These are phyloP conservation scores for Therioaphis trifolii DNA, from an alignment of 2,888 invertebrate species.

Conservation along the genomic window DNA sequence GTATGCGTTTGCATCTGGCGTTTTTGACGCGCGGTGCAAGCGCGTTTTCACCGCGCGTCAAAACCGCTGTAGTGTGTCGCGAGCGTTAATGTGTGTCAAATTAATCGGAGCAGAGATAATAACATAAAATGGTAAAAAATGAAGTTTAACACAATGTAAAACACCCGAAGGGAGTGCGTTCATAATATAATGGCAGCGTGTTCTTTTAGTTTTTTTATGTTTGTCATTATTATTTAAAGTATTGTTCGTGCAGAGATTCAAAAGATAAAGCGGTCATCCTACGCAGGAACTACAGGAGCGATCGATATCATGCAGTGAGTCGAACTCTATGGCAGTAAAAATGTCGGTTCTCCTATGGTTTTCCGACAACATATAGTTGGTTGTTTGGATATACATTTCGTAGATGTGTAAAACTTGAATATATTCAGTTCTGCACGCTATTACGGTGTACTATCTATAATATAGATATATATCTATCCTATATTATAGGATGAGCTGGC, in stretches of 20 bases:
- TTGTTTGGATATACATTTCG: constrained; percentile 11
- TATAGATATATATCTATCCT: too few species aligned
- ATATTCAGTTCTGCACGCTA: constrained; percentile 11
- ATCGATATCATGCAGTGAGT: constrained; percentile 44
- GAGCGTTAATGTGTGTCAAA: constrained; percentile 19
- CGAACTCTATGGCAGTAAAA: constrained; percentile 52
- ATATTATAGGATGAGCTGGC: constrained; percentile 31
- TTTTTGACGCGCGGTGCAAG: too few species aligned
- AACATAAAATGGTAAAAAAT: constrained; percentile 39
- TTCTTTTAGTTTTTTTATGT: constrained; percentile 41
- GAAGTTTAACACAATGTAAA: constrained; percentile 50
- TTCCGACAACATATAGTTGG: constrained; percentile 16
- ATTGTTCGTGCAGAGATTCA: constrained; percentile 51
- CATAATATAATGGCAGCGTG: constrained; percentile 38
- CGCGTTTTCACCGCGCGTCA: too few species aligned
- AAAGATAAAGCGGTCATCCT: constrained; percentile 56
- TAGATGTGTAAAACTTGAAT: constrained; percentile 36
- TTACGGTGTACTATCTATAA: constrained; percentile 11
- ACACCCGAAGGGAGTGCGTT: constrained; percentile 53
- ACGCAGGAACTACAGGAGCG: constrained; percentile 49
- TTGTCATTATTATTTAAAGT: constrained; percentile 57
- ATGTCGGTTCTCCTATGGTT: constrained; percentile 34
- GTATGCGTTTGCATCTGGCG: too few species aligned
- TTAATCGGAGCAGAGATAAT: constrained; percentile 47
- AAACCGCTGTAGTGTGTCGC: too few species aligned